phyloP scores from a whole-genome alignment of 2,113 vertebrate species.

The Neogale vison region DNA sequence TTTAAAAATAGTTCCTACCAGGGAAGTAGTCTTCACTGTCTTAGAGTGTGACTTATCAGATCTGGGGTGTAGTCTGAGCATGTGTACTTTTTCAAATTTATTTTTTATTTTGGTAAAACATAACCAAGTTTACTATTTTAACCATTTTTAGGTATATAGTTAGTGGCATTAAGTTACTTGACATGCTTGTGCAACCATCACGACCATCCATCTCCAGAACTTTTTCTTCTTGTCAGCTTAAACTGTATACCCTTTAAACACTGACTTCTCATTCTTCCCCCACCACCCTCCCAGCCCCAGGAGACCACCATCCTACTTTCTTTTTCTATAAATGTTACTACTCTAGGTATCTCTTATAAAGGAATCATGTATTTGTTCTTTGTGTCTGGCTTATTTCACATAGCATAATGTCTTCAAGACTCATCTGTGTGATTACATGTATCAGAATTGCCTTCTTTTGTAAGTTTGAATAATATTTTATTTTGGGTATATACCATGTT shows the following conservation, averaged over 20 bases:
- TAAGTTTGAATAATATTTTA: not conserved
- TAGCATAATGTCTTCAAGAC: not conserved
- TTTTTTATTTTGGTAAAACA: constrained; percentile 7
- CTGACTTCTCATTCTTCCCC: not conserved
- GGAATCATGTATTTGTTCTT: not conserved
- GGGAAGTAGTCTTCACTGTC: not conserved
- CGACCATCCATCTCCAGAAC: not conserved
- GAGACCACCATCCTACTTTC: not conserved
- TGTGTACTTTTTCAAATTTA: not conserved
- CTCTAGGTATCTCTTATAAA: not conserved
- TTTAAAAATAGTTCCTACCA: not conserved
- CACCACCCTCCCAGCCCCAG: not conserved
- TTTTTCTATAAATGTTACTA: not conserved
- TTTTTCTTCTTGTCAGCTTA: not conserved
- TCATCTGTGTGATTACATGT: not conserved
- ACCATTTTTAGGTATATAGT: not conserved
- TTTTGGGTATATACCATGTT: not conserved
- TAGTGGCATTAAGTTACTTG: not conserved
- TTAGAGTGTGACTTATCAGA: not conserved
- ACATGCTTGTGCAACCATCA: not conserved
- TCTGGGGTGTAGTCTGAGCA: not conserved
- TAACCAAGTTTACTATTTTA: not conserved
- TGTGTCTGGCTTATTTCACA: not conserved
- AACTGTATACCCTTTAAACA: not conserved
- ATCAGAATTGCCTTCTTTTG: not conserved